These are phyloP conservation scores for Lucinisca nassula DNA, from an alignment of 2,888 invertebrate species.

Conservation along the genomic window DNA sequence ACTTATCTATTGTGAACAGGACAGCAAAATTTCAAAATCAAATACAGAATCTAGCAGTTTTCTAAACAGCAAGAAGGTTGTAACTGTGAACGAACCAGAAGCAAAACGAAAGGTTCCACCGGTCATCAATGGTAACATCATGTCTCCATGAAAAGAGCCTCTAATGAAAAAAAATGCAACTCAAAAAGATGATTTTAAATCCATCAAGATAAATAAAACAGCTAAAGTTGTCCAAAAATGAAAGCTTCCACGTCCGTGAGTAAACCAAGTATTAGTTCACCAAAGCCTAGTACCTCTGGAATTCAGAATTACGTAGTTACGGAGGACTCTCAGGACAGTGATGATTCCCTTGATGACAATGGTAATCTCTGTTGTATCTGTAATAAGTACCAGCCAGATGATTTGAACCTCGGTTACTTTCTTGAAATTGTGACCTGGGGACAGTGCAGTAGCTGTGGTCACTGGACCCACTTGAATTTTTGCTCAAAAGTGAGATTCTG, in stretches of 20 bases:
- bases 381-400: neutral
- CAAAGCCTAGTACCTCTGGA: neutral
- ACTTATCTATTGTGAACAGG: neutral
- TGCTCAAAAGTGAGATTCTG: neutral
- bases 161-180: neutral
- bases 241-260: neutral
- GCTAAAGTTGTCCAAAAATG: neutral
- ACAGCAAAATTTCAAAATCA: neutral
- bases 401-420: neutral
- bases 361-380: neutral
- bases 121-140: neutral
- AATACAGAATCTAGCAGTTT: neutral
- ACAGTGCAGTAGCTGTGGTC: constrained; percentile 10
- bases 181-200: neutral
- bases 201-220: neutral
- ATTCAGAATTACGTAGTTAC: neutral
- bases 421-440: constrained; percentile 13
- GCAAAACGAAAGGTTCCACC: neutral
- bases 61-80: constrained; percentile 21
- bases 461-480: constrained; percentile 32
- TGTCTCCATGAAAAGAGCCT: constrained; percentile 2
- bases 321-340: neutral
- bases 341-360: neutral
- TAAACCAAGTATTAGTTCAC: neutral
- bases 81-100: neutral